These are phyloP conservation scores for Ageneiosus marmoratus DNA, from an alignment of 2,113 vertebrate species.

Conservation along the genomic window DNA sequence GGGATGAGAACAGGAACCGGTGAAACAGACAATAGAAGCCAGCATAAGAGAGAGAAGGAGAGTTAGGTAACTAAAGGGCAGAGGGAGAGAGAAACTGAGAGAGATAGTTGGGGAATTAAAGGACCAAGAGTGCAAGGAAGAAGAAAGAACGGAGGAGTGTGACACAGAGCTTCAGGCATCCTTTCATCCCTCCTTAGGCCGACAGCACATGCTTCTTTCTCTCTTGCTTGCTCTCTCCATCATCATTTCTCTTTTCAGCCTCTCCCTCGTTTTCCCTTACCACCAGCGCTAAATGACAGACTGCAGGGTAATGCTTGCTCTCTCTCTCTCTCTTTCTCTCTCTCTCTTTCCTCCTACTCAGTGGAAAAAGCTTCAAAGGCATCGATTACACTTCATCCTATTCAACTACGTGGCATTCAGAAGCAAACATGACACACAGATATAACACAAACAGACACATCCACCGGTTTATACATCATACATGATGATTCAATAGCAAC, in stretches of 20 bases:
- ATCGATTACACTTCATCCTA: constrained; percentile 18
- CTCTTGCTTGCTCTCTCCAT: neutral
- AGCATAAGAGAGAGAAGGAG: neutral
- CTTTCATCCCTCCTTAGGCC: constrained; percentile 7
- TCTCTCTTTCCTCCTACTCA: constrained; percentile 31
- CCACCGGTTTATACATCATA: neutral
- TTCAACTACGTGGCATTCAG: constrained; percentile 15
- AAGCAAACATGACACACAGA: neutral
- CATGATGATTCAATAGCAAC: neutral
- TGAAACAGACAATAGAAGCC: neutral
- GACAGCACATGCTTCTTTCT: neutral
- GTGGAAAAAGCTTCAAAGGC: constrained; percentile 30
- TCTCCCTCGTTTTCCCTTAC: constrained; percentile 31
- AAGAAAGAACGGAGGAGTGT: neutral
- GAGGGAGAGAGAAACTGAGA: neutral
- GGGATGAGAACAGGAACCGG: neutral
- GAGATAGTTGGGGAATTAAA: neutral
- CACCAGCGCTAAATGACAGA: constrained; percentile 33
- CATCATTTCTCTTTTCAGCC: constrained; percentile 9
- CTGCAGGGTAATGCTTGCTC: constrained; percentile 1
- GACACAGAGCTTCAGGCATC: constrained; percentile 2
- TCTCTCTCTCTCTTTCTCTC: neutral
- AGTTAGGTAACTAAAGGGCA: neutral
- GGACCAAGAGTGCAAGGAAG: neutral
- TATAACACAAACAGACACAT: neutral